Conservation (phyloP, 2,888 invertebrate genomes). For the Pristionchus entomophagus region DNA sequence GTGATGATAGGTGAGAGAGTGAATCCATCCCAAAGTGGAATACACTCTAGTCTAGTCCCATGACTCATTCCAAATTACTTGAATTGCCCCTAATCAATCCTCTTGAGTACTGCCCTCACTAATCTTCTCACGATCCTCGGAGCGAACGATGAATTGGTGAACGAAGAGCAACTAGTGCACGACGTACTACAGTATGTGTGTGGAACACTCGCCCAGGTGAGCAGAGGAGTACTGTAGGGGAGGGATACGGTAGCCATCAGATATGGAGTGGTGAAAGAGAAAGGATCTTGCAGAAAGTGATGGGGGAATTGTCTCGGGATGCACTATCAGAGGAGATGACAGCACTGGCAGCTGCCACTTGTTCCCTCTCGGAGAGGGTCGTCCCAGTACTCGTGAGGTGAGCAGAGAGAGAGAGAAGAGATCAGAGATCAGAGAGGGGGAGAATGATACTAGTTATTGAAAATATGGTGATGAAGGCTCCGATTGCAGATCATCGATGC, state of each 20-base stretch:
- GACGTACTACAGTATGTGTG: conserved; percentile 61
- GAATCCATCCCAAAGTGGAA: not conserved
- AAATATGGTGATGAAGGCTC: too few relatives aligned
- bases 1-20: conserved; percentile 57
- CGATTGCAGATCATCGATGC: not conserved
- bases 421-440: too few relatives aligned
- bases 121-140: conserved; percentile 61
- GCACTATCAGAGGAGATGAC: conserved; percentile 23
- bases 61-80: too few relatives aligned
- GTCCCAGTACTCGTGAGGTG: conserved; percentile 56
- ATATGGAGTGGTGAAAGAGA: not conserved
- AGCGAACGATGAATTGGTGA: conserved; percentile 61
- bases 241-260: not conserved
- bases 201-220: conserved; percentile 54
- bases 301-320: not conserved
- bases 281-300: conserved; percentile 27
- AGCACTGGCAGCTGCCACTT: conserved; percentile 57
- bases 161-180: conserved; percentile 55
- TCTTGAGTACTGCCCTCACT: conserved; percentile 59
- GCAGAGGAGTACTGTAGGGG: not conserved
- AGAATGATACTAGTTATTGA: too few relatives aligned
- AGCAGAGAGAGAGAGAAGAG: conserved; percentile 27
- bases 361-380: conserved; percentile 54
- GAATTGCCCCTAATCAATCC: not conserved
- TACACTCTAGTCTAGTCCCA: too few relatives aligned